These are phyloP conservation scores for Hoplias malabaricus DNA, from an alignment of 2,113 vertebrate genomes.

Conservation along the genomic window DNA sequence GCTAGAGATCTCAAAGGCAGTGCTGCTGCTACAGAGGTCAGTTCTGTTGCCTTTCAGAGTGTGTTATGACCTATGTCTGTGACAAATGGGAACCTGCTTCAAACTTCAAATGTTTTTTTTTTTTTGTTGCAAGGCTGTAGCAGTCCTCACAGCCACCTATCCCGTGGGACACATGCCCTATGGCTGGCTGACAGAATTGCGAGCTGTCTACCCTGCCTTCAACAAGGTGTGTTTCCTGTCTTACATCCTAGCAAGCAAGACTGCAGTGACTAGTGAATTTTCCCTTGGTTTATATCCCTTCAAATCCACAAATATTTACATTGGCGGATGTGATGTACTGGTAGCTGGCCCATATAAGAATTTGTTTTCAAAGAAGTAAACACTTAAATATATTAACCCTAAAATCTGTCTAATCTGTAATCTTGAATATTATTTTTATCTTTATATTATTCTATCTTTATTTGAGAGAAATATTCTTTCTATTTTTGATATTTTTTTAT, in stretches of 20 bases:
- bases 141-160: conserved; percentile 94
- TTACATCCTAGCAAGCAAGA: not conserved
- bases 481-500: too few relatives aligned
- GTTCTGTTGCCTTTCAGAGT: conserved; percentile 23
- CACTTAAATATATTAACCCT: too few relatives aligned
- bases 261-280: too few relatives aligned
- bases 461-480: too few relatives aligned
- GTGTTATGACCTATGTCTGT: not conserved
- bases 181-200: conserved; percentile 95
- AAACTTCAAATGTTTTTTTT: conserved; percentile 34
- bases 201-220: conserved; percentile 95
- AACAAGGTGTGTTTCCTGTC: conserved; percentile 83
- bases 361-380: too few relatives aligned
- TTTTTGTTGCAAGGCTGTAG: conserved; percentile 83
- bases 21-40: conserved; percentile 86
- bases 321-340: too few relatives aligned
- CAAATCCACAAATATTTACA: too few relatives aligned
- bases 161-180: conserved; percentile 99
- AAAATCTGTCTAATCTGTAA: too few relatives aligned
- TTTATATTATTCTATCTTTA: too few relatives aligned
- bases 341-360: too few relatives aligned
- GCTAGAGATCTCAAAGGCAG: conserved; percentile 93
- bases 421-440: too few relatives aligned
- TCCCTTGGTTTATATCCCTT: too few relatives aligned
- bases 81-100: not conserved